Evolutionary conservation across 2,888 invertebrate species (phyloP).

Genomic region (Nysson spinosus): DNA sequence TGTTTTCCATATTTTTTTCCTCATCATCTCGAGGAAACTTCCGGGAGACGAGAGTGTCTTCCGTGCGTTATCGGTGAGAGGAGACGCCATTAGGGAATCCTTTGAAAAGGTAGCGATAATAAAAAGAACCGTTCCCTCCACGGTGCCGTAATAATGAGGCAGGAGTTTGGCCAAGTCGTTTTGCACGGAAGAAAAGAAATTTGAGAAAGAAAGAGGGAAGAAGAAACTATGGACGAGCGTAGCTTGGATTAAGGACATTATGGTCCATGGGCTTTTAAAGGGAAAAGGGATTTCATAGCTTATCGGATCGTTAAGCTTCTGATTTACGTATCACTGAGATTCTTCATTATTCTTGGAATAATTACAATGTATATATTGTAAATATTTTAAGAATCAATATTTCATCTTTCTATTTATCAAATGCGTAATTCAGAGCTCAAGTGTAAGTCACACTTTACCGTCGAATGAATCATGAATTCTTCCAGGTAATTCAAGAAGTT

Average conservation of each 20-base stretch:
- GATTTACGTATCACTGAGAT: constrained; percentile 35
- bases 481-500: no score
- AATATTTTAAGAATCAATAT: no score
- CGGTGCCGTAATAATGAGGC: constrained; percentile 47
- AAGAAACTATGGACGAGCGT: constrained; percentile 35
- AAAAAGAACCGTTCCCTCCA: constrained; percentile 51
- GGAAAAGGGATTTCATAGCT: constrained; percentile 42
- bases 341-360: constrained; percentile 18
- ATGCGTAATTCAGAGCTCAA: constrained; percentile 30
- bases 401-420: no score
- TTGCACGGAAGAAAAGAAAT: constrained; percentile 42
- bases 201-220: constrained; percentile 9
- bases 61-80: constrained; percentile 49
- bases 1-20: no score
- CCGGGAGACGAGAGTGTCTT: constrained; percentile 21
- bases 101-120: constrained; percentile 59
- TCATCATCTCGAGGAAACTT: no score
- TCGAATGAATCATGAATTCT: no score
- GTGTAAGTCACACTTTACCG: no score
- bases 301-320: constrained; percentile 49
- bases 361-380: no score
- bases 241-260: constrained; percentile 54
- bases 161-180: constrained; percentile 47
- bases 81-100: constrained; percentile 55
- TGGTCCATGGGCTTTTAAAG: constrained; percentile 29